Base-by-base conservation (phyloP, 2,113 vertebrate species). In the Hydrochoerus hydrochaeris region DNA sequence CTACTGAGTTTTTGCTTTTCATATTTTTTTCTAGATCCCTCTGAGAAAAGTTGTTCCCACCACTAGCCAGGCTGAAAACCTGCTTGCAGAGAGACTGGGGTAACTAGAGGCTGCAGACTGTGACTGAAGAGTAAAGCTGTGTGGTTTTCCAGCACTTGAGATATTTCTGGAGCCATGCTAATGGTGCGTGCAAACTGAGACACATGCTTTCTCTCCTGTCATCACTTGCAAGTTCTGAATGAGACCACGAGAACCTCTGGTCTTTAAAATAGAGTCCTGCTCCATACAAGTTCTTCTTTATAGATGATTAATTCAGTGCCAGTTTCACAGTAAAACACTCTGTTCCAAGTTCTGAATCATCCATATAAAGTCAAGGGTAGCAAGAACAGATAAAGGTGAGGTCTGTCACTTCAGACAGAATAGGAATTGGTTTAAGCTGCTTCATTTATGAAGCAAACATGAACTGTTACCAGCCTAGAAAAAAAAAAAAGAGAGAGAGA, bases 371-470 rank as follows among this genome's bases (percentile, higher is more conserved):
- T 98, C 97, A 98, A 94, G 97, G 98, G 98, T 97, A 98, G 98
- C 98, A 98, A 98, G 98, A 98, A 98, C 98, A 98, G 98, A 98
- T 98, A 98, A 98, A 98, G 98, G 98, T 97, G 98, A 96, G 97
- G 98, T 98, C 98, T 99, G 98, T 99, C 98, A 98, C 98, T 99
- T 98, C 98, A 98, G 98, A 99, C 99, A 98, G 98, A 99, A 98
- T 98, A 98, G 35, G 88, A 98, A 98, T 98, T 98, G 98, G 98
- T 98, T 98, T 99, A 98, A 98, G 98, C 98, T 98, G 98, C 99
- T 99, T 98, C 98, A 98, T 98, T 98, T 98, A 98, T 98, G 98
- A 99, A 99, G 98, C 98, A 92, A 98, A 99, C 98, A 98, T 98
- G 98, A 98, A 99, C 98, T 98, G 99, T 99, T 98, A 98, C 98